Conservation (phyloP, 2,797 vertebrate genomes). For the Helostoma temminkii region DNA sequence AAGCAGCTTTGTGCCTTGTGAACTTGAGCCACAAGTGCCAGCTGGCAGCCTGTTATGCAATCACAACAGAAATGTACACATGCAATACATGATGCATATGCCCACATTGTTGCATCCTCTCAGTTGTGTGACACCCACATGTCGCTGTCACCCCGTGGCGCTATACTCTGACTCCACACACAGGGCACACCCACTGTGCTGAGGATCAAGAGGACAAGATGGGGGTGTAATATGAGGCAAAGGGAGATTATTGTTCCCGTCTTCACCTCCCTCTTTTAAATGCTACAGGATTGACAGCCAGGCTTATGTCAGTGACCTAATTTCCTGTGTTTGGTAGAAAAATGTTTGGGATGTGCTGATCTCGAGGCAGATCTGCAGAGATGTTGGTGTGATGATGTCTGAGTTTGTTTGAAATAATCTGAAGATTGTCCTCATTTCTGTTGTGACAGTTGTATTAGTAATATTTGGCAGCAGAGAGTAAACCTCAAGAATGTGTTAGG, state of each 20-base stretch:
- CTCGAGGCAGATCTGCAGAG: conserved; percentile 38
- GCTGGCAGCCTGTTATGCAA: conserved; percentile 79
- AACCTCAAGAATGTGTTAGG: conserved; percentile 57
- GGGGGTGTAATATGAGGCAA: conserved; percentile 53
- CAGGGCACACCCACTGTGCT: conserved; percentile 40
- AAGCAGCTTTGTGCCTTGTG: conserved; percentile 81
- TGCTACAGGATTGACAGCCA: conserved; percentile 53
- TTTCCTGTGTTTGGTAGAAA: conserved; percentile 61
- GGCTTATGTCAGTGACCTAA: conserved; percentile 74
- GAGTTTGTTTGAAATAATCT: conserved; percentile 1
- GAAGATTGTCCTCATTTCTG: background rate
- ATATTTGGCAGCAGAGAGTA: conserved; percentile 31
- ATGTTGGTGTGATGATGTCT: conserved; percentile 15
- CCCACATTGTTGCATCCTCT: conserved; percentile 30
- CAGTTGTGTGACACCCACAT: conserved; percentile 30
- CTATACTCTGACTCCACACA: conserved; percentile 41
- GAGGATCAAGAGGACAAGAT: conserved; percentile 36
- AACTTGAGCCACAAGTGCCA: conserved; percentile 77
- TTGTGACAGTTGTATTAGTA: conserved; percentile 29
- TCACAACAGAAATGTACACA: conserved; percentile 58
- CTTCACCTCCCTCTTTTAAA: conserved; percentile 66
- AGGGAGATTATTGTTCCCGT: conserved; percentile 70
- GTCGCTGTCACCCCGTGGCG: conserved; percentile 25
- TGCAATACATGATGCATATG: conserved; percentile 31
- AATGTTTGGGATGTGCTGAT: conserved; percentile 36